Base-by-base conservation (phyloP, 2,113 vertebrate genomes). In the Abramis brama region DNA sequence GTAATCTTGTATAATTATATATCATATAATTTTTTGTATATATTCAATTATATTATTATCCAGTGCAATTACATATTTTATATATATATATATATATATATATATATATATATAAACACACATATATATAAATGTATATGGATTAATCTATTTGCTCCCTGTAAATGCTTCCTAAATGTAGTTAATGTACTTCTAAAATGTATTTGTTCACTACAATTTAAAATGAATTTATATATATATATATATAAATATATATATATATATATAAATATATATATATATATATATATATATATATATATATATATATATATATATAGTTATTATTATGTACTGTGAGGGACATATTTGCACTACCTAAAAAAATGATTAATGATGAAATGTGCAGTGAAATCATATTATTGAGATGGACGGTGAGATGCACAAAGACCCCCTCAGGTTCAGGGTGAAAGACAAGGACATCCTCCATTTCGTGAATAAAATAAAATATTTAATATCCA, bases 401-500 rank as follows among this genome's bases (percentile, higher is more conserved):
- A 43, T 60, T 59, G 23, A 76, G 25, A 68, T 21, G 25, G 79
- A 57, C 45, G 25, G 23, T 39, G 33, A n/a, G 50, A 84, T 77
- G 77, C 11, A 81, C 80, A 64, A 79, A 33, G 50, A 74, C 76
- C 11, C n/a, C 59, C 82, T 82, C 19, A 11, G 39, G 62, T 45
- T 45, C 39, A 36, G 17, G 23, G 15, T 62, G 47, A 50, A 81
- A 71, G 60, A 81, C 64, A 85, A 78, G 52, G 83, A 78, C 62
- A 64, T 78, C 88, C 78, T 82, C 78, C 64, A 82, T 78, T 75
- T 78, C 52, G 59, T 1, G 23, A 47, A 52, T 11, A 47, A 81
- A 74, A 77, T 60, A 6, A 2, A 50, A 43, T 47, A 25, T n/a
- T 82, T 59, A 21, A 71, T 47, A 59, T 70, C n/a, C 9, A 57